Base-by-base conservation (phyloP, 2,113 vertebrate genomes). In the Zingel zingel region DNA sequence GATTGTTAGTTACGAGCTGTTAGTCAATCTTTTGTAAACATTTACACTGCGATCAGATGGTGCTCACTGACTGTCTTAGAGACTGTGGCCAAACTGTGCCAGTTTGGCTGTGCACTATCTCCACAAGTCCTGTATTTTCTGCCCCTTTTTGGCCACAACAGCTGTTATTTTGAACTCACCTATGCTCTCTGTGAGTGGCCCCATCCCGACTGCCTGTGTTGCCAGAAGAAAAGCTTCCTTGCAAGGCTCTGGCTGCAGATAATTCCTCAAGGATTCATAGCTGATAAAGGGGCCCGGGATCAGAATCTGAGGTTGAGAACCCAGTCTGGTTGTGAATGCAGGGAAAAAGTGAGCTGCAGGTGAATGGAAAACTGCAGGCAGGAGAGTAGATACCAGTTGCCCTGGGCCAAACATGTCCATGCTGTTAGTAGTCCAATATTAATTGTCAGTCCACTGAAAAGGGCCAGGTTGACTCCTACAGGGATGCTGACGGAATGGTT, bases 1-100 rank as follows among this genome's bases (percentile, higher is more conserved):
- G 95, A 96, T 96, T 95, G 93, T 95, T 95, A 93, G 95, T 95
- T 94, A 94, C 91, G 91, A 95, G 94, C 93, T 92, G 94, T 94
- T 95, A 93, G 92, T 86, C 90, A 90, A 91, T 93, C 92, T 93
- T 95, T 91, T 92, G 94, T 95, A 95, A 95, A 95, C 93, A 95
- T 95, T 95, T 93, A 86, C 88, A 90, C 85, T 90, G 86, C 85
- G 76, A 86, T 94, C 92, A 93, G 93, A 94, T 90, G 89, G 79
- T 50, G 86, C 85, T 86, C 62, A 23, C 79, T 76, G 88, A 79
- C 87, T 82, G 82, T 92, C 88, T 86, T 61, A 71, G 75, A 91
- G 77, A 83, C 73, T 25, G 79, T 16, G 30, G 51, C 59, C 39
- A 61, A n/a, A 47, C 63, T 74, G 81, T 90, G 82, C 66, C 80